Conservation (phyloP, 1,140 invertebrate genomes). For the Tribolium castaneum region DNA sequence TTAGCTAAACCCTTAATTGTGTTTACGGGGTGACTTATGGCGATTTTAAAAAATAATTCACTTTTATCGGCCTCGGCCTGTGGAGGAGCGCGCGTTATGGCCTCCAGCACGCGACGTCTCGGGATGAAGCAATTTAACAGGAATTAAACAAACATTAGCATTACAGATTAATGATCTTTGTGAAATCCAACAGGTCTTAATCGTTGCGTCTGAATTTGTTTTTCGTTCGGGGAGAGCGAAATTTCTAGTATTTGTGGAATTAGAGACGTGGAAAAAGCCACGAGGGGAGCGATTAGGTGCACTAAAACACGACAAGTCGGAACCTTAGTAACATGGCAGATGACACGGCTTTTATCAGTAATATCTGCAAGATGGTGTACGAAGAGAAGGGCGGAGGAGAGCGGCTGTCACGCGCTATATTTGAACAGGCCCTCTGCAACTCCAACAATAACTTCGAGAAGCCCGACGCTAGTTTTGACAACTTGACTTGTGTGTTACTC, state of each 20-base stretch:
- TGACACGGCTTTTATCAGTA: conserved; percentile 45
- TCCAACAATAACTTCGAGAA: conserved; percentile 41
- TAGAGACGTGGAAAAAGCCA: conserved; percentile 9
- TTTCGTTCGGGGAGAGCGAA: not conserved
- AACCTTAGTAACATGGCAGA: conserved; percentile 39
- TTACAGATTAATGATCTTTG: too few relatives aligned
- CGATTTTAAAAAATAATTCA: conserved; percentile 51
- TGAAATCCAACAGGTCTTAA: conserved; percentile 1
- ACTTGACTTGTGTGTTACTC: conserved; percentile 41
- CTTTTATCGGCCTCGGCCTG: conserved; percentile 43
- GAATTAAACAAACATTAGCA: too few relatives aligned
- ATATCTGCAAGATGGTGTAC: conserved; percentile 44
- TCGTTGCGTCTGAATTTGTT: not conserved
- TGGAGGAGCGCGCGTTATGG: conserved; percentile 26
- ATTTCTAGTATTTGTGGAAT: not conserved
- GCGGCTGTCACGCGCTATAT: conserved; percentile 40
- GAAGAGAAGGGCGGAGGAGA: conserved; percentile 4
- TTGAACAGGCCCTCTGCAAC: conserved; percentile 32
- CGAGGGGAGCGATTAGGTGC: conserved; percentile 9
- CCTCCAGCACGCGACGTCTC: too few relatives aligned
- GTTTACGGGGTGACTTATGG: too few relatives aligned
- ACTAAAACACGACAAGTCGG: conserved; percentile 7
- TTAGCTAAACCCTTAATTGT: too few relatives aligned
- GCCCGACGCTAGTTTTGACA: conserved; percentile 43
- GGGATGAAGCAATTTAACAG: too few relatives aligned